Base-by-base conservation (phyloP, 2,888 invertebrate genomes). In the Chalcosyrphus nemorum region DNA sequence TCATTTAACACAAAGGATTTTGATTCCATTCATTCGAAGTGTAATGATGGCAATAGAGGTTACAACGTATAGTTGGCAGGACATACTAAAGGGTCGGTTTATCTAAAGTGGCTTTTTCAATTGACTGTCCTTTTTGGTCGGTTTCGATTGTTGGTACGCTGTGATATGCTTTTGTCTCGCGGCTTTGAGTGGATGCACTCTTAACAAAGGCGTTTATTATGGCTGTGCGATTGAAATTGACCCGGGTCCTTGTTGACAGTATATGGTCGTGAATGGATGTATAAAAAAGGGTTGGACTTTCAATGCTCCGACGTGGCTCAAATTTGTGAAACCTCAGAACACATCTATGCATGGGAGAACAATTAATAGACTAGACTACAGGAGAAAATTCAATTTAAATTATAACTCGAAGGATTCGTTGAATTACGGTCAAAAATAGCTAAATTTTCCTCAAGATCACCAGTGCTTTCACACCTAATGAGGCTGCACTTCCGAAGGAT, bases 1-100 rank as follows among this genome's bases (percentile, higher is more conserved):
- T 81, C 81, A 41, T 52, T 59, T 76, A 41, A 17, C 76, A 81
- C 81, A 81, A 81, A 76, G 71, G 76, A 65, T 71, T 81, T 71
- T 52, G 57, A 81, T 81, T 81, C 71, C 76, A 72, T 81, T 71
- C 81, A 76, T 66, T 63, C 59, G 71, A 71, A 52, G 59, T 32
- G 54, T 81, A 65, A 81, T 61, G 52, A 71, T 59, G 71, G 65
- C 71, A 56, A 78, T 78, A 63, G 72, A 56, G 71, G 71, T 54
- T 13, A 71, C 61, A 61, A 27, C 4, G 21, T 9, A n/a, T n/a
- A 2, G 32, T 29, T 4, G 52, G 43, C 21, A 50, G 76, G 57
- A n/a, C 32, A 52, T 43, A n/a, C n/a, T n/a, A n/a, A n/a, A n/a
- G 15, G 11, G 24, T 24, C 54, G 21, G 24, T 7, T 63, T 54